Conservation (phyloP, 2,888 invertebrate species). For the Eupithecia tripunctaria region DNA sequence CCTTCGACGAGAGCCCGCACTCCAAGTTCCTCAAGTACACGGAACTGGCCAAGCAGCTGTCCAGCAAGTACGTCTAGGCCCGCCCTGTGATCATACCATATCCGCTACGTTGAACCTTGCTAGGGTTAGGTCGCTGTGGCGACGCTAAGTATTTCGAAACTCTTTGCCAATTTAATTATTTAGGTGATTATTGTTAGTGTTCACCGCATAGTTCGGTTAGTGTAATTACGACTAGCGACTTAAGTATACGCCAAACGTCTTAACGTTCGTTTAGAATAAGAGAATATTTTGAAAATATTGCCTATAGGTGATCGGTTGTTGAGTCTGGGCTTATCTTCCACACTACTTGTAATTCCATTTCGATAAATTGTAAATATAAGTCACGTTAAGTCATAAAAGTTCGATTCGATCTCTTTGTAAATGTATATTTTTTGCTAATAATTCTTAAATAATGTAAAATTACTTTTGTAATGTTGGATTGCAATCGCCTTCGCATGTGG, state of each 20-base stretch:
- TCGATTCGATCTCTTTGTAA: slow-evolving; percentile 84
- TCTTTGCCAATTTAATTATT: slow-evolving; percentile 85
- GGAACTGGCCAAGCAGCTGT: slow-evolving; percentile 98
- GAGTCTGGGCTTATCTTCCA: slow-evolving; percentile 76
- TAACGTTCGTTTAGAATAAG: slow-evolving; percentile 79
- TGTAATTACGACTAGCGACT: slow-evolving; percentile 82
- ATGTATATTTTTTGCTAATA: slow-evolving; percentile 82
- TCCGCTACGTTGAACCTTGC: slow-evolving; percentile 86
- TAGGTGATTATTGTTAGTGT: slow-evolving; percentile 82
- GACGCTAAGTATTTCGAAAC: slow-evolving; percentile 84
- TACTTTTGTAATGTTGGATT: slow-evolving; percentile 52
- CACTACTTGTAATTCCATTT: slow-evolving; percentile 82
- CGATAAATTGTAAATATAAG: slow-evolving; percentile 83
- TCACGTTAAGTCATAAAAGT: slow-evolving; percentile 81
- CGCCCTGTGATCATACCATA: slow-evolving; percentile 90
- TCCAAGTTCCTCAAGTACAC: slow-evolving; percentile 99
- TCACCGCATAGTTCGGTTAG: slow-evolving; percentile 83
- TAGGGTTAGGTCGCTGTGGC: slow-evolving; percentile 80
- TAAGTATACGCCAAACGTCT: slow-evolving; percentile 85
- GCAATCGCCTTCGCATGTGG: slow-evolving; percentile 58
- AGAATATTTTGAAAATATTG: slow-evolving; percentile 83
- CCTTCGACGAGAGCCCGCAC: slow-evolving; percentile 95
- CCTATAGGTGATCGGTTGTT: slow-evolving; percentile 79
- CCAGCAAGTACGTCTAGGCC: slow-evolving; percentile 96
- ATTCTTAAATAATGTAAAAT: slow-evolving; percentile 58